phyloP scores from a whole-genome alignment of 2,113 vertebrate genomes.

The Coryphaenoides rupestris region DNA sequence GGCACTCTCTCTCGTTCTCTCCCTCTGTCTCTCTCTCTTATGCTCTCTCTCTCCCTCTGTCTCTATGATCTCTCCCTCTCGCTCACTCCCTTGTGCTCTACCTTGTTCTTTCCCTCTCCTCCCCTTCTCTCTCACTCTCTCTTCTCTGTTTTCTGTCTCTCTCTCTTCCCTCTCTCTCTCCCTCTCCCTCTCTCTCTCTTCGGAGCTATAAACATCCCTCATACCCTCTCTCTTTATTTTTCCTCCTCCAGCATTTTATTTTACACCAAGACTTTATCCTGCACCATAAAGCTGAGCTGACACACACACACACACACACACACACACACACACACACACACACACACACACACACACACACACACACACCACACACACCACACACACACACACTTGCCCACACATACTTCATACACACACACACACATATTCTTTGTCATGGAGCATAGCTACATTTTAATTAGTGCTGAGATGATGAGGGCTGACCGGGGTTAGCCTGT shows the following conservation, averaged over 20 bases:
- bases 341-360: conserved; percentile 2
- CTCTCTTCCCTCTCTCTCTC: not conserved
- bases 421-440: conserved; percentile 8
- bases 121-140: conserved; percentile 4
- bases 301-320: not conserved
- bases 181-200: not conserved
- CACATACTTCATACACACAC: not conserved
- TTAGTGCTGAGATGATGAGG: conserved; percentile 37
- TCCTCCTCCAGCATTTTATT: too few species aligned
- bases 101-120: conserved; percentile 14
- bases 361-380: conserved; percentile 5
- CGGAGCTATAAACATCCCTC: too few species aligned
- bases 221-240: too few species aligned
- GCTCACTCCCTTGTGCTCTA: conserved; percentile 11
- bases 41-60: conserved; percentile 5
- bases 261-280: too few species aligned
- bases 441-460: conserved; percentile 49
- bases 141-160: conserved; percentile 2
- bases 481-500: conserved; percentile 9
- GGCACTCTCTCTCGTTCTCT: conserved; percentile 7
- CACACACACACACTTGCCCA: not conserved
- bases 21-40: too few species aligned
- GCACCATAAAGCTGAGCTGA: not conserved
- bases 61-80: not conserved
- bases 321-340: not conserved